phyloP scores from a whole-genome alignment of 2,888 invertebrate species.

The Aleiodes alternator region DNA sequence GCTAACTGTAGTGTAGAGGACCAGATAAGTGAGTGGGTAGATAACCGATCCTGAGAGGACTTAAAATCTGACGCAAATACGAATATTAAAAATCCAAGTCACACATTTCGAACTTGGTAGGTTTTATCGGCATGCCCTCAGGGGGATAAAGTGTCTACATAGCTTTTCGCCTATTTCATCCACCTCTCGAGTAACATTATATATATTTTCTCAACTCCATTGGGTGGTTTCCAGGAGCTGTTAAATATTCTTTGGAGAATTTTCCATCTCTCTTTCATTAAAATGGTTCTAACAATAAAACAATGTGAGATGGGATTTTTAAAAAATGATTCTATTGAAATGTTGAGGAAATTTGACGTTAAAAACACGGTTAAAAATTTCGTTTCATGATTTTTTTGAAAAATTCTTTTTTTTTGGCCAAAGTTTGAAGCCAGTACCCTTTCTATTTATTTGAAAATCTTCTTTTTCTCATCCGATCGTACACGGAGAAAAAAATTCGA shows the following conservation, averaged over 20 bases:
- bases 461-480: too few relatives aligned
- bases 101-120: constrained; percentile 21
- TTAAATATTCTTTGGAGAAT: background rate
- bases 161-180: constrained; percentile 2
- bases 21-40: constrained; percentile 22
- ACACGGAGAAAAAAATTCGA: too few relatives aligned
- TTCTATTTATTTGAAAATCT: too few relatives aligned
- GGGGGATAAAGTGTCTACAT: constrained; percentile 30
- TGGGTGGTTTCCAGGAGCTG: background rate
- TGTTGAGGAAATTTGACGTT: too few relatives aligned
- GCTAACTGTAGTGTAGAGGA: background rate
- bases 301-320: too few relatives aligned
- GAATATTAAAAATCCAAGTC: constrained; percentile 34
- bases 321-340: too few relatives aligned
- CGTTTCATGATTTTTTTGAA: too few relatives aligned
- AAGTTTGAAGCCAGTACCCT: too few relatives aligned
- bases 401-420: too few relatives aligned
- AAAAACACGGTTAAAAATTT: too few relatives aligned
- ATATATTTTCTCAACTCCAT: background rate
- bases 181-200: background rate
- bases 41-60: constrained; percentile 11
- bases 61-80: constrained; percentile 17
- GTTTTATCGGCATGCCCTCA: constrained; percentile 31
- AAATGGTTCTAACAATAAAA: background rate
- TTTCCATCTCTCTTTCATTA: background rate